phyloP scores from a whole-genome alignment of 2,888 invertebrate species.

The Suillia variegata region DNA sequence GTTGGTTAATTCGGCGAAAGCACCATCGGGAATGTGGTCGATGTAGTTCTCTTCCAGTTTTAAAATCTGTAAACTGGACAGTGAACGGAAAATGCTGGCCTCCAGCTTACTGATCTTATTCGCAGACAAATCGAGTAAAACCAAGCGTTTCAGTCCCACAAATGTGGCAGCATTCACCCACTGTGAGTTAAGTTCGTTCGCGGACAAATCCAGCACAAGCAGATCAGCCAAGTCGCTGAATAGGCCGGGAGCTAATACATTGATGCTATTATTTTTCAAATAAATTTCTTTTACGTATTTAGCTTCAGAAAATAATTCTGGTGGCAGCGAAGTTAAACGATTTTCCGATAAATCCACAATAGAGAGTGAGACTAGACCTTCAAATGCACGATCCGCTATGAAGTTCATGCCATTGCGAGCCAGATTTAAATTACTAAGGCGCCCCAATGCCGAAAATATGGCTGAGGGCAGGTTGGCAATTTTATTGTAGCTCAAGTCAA shows the following conservation, averaged over 20 bases:
- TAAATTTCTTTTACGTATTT: constrained; percentile 86
- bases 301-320: constrained; percentile 81
- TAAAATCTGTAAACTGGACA: constrained; percentile 82
- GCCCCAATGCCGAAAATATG: constrained; percentile 78
- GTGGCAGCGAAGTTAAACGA: constrained; percentile 84
- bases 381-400: constrained; percentile 82
- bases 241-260: constrained; percentile 81
- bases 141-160: constrained; percentile 83
- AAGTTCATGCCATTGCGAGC: constrained; percentile 87
- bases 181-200: constrained; percentile 82
- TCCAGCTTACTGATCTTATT: constrained; percentile 85
- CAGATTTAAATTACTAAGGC: constrained; percentile 79
- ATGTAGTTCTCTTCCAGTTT: constrained; percentile 85
- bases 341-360: constrained; percentile 89
- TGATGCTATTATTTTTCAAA: constrained; percentile 88
- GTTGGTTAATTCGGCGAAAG: constrained; percentile 87
- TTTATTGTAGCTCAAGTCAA: constrained; percentile 85
- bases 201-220: constrained; percentile 79
- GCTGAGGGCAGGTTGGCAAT: constrained; percentile 81
- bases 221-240: constrained; percentile 83
- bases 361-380: constrained; percentile 79
- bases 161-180: constrained; percentile 88
- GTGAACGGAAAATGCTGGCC: constrained; percentile 80
- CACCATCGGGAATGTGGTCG: constrained; percentile 82
- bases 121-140: constrained; percentile 81